A percentile compares a stretch with the other conserved stretches of the same genome.
Evolutionary conservation across 2,888 invertebrate species (phyloP).

Genomic region (Eretmocerus hayati): DNA sequence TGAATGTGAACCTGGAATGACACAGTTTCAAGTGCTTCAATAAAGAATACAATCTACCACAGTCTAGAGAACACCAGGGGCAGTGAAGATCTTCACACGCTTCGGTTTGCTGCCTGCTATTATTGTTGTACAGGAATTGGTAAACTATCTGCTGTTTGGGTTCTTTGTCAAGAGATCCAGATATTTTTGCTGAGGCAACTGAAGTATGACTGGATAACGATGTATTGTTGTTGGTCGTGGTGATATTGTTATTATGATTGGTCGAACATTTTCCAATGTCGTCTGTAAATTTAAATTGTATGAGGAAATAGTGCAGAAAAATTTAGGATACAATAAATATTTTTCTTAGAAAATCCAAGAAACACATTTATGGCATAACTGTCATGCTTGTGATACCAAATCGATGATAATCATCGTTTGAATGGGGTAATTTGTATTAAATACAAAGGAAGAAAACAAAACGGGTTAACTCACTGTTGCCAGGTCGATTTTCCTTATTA

Average conservation of each 20-base stretch:
- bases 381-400: too few relatives aligned
- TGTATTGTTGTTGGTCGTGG: constrained; percentile 39
- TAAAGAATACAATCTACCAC: constrained; percentile 77
- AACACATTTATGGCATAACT: too few relatives aligned
- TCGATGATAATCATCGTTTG: too few relatives aligned
- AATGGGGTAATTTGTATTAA: not conserved
- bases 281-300: too few relatives aligned
- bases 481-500: constrained; percentile 47
- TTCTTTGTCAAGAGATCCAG: constrained; percentile 32
- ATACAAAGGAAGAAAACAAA: too few relatives aligned
- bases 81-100: constrained; percentile 88
- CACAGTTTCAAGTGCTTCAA: constrained; percentile 90
- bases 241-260: constrained; percentile 41
- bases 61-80: constrained; percentile 93
- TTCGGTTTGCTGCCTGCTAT: constrained; percentile 90
- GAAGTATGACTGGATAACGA: constrained; percentile 42
- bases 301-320: too few relatives aligned
- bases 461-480: constrained; percentile 33
- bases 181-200: constrained; percentile 38
- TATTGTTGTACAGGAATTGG: constrained; percentile 93
- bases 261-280: constrained; percentile 41
- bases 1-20: constrained; percentile 89
- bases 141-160: constrained; percentile 73
- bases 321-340: not conserved
- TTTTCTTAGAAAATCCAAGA: too few relatives aligned